Evolutionary conservation across 1,140 invertebrate species (phyloP), one percentile per base, ranked within the genome.

Genomic region (Formica selysi): DNA sequence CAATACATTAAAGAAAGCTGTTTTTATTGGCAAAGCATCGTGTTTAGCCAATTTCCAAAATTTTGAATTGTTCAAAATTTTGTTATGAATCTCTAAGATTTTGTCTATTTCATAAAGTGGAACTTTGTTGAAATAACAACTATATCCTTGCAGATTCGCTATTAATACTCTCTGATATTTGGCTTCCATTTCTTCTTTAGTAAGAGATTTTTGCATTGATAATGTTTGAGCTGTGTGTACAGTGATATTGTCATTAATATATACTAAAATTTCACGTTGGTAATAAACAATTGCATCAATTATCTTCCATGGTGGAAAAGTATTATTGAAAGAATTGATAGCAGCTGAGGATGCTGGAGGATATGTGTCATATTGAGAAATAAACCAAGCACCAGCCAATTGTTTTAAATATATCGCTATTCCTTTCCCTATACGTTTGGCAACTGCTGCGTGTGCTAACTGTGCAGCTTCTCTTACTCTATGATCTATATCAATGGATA

Each of bases 301-400:
- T 54, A 97, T 94, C 93, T 98, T 98, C 13, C 96, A 95, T 11
- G 94, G 88, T 67, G 97, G 96, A 94, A 98, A 98, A 11, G 97
- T 97, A 62, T 96, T 95, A 91, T 96, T 95, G 87, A 97, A 98
- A n/a, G 97, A 96, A 89, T 96, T 95, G 26, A 92, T 95, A 26
- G 98, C 98, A 85, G 97, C 96, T 86, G 96, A 96, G 6, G 98
- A 97, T 22, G 97, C 97, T 3, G 97, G 97, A 13, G 97, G 96
- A 94, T 98, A 98, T 8, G 96, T 96, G 91, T 99, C 98, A 94
- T 96, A 97, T 91, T 98, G 97, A 26, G 97, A 97, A 5, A 97
- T 96, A 86, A 98, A 96, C 97, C 97, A 98, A 26, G 96, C 94
- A 11, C 97, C 97, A 86, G 97, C 96, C 3, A 98, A 89, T 90